phyloP scores from a whole-genome alignment of 1,140 invertebrate species.

The Drosophila pandora region DNA sequence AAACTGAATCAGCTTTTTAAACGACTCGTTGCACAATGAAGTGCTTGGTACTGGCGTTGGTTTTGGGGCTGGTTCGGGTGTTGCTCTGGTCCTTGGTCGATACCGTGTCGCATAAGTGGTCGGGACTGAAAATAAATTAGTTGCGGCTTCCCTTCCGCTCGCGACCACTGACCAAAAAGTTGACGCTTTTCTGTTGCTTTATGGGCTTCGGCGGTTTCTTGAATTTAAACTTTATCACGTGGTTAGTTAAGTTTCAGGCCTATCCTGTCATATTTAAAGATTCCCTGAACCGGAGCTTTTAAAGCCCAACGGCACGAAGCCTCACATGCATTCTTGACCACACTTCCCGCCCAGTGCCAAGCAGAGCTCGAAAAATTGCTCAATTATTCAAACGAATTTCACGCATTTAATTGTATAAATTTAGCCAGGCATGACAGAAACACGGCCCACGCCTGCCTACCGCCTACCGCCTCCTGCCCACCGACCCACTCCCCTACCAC shows the following conservation, averaged over 20 bases:
- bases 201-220: slow-evolving; percentile 3
- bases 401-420: slow-evolving; percentile 82
- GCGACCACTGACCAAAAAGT: slow-evolving; percentile 69
- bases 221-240: slow-evolving; percentile 64
- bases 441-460: slow-evolving; percentile 13
- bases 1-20: slow-evolving; percentile 84
- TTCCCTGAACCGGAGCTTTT: neutral
- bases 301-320: slow-evolving; percentile 11
- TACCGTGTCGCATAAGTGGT: slow-evolving; percentile 59
- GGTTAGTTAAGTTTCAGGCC: slow-evolving; percentile 13
- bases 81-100: neutral
- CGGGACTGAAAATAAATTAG: slow-evolving; percentile 76
- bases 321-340: neutral
- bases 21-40: slow-evolving; percentile 78
- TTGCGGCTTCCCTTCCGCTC: slow-evolving; percentile 62
- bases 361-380: slow-evolving; percentile 64
- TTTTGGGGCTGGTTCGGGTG: neutral
- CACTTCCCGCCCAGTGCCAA: slow-evolving; percentile 11
- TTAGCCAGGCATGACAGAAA: slow-evolving; percentile 78
- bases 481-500: slow-evolving; percentile 1
- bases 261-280: slow-evolving; percentile 6
- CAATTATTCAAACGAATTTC: slow-evolving; percentile 82
- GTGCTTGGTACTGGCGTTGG: slow-evolving; percentile 18
- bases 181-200: slow-evolving; percentile 12
- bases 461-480: neutral